These are phyloP conservation scores for Elysia crispata DNA, from an alignment of 2,888 invertebrate genomes.

Conservation along the genomic window DNA sequence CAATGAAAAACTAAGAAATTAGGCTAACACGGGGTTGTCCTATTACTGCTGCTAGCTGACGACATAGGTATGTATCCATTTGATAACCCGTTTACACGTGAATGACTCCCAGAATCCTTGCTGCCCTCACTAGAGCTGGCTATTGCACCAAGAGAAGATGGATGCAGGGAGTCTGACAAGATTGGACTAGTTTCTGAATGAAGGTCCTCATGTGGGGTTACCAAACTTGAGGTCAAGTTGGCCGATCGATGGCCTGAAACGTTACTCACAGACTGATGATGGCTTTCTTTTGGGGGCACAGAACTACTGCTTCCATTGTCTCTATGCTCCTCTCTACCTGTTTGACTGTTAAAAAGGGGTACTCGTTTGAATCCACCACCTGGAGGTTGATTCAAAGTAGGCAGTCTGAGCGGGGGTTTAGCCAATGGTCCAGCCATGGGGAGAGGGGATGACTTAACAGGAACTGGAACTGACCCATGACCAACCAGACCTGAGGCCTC, in stretches of 20 bases:
- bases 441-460: slow-evolving; percentile 18
- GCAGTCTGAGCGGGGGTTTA: slow-evolving; percentile 35
- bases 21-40: slow-evolving; percentile 44
- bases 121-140: slow-evolving; percentile 68
- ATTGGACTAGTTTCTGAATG: slow-evolving; percentile 28
- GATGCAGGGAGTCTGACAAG: slow-evolving; percentile 50
- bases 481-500: too few relatives aligned
- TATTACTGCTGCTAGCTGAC: slow-evolving; percentile 12
- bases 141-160: slow-evolving; percentile 64
- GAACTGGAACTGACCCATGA: not conserved
- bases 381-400: slow-evolving; percentile 40
- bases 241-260: not conserved
- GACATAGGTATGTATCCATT: slow-evolving; percentile 65
- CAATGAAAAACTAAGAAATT: not conserved
- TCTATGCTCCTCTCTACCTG: slow-evolving; percentile 35
- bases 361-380: slow-evolving; percentile 36
- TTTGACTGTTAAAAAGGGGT: slow-evolving; percentile 17
- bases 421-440: not conserved
- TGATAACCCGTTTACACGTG: slow-evolving; percentile 71
- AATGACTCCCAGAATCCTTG: slow-evolving; percentile 69
- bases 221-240: slow-evolving; percentile 13
- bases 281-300: slow-evolving; percentile 16
- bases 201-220: not conserved
- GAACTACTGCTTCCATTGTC: slow-evolving; percentile 27
- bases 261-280: not conserved